These are phyloP conservation scores for Yponomeuta sedellus DNA, from an alignment of 2,888 invertebrate species.

Conservation along the genomic window DNA sequence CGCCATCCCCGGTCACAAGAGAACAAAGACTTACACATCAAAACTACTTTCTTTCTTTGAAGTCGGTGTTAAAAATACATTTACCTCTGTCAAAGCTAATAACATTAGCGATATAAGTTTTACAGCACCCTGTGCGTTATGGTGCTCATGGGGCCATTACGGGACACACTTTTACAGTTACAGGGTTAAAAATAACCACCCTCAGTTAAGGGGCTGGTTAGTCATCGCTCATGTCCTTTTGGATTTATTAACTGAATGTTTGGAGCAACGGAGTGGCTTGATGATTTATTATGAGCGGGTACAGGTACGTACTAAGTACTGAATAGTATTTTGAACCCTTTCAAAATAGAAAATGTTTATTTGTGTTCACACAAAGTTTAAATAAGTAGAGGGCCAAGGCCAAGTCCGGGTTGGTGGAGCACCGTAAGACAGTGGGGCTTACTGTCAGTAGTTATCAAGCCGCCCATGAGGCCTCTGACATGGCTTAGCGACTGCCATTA, in stretches of 20 bases:
- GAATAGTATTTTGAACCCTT: too few relatives aligned
- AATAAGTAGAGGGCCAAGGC: too few relatives aligned
- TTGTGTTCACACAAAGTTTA: too few relatives aligned
- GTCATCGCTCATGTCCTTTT: neutral
- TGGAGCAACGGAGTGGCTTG: neutral
- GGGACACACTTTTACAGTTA: neutral
- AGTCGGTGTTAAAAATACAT: neutral
- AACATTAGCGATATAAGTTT: neutral
- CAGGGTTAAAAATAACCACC: neutral
- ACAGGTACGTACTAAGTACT: neutral
- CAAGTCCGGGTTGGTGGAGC: too few relatives aligned
- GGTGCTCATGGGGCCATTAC: constrained; percentile 1
- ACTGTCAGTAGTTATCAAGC: too few relatives aligned
- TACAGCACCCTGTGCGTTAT: neutral
- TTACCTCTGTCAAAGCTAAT: neutral
- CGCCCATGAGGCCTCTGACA: too few relatives aligned
- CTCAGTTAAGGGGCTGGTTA: neutral
- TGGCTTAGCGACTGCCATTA: too few relatives aligned
- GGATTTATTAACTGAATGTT: neutral
- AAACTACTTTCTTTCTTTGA: too few relatives aligned
- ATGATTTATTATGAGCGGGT: neutral
- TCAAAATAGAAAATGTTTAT: too few relatives aligned
- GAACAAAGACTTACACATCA: too few relatives aligned
- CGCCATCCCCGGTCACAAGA: too few relatives aligned
- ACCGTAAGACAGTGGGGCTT: too few relatives aligned